Evolutionary conservation across 2,888 invertebrate species (phyloP), one percentile per base, ranked within the genome.

Genomic region (Proisotoma minuta): DNA sequence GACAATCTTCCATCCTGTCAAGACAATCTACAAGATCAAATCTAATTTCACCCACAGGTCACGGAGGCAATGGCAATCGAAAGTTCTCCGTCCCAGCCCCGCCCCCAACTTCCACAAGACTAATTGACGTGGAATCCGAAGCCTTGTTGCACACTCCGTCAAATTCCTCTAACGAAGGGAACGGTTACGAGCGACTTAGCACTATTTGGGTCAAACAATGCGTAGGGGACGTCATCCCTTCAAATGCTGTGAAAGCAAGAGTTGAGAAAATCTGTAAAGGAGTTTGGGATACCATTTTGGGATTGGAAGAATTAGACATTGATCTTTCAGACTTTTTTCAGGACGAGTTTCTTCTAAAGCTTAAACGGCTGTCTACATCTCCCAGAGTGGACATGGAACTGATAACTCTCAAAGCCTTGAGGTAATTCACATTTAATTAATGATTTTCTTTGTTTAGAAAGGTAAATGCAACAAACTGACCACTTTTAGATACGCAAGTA

Each of bases 401-500:
- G 12, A 63, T 69, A 50, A 65, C 66, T n/a, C 52, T 67, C 12
- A 70, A 66, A 65, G 68, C 71, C 18, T 69, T 73, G 24, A 53
- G 71, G 73, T 73, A 67, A 23, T 12, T 40, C 39, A n/a, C 10
- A 57, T 39, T 4, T 40, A 10, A 22, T 5, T 22, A 22, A 40
- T n/a, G 23, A 28, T 39, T 23, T 40, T 29, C 3, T 28, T 26
- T 48, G 24, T 40, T 26, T 22, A 48, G 4, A 40, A 27, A 8
- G 3, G 18, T 43, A 20, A n/a, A n/a, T 43, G 10, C 3, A 43
- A n/a, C 8, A 10, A 22, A 27, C 29, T 34, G 15, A 24, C 20
- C 27, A 24, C 20, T 22, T 52, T n/a, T 53, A 74, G 79, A 63
- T 78, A 78, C 67, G 77, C 78, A 2, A 76, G 78, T 50, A 80